phyloP scores from a whole-genome alignment of 2,797 vertebrate species.

The Pangasius djambal region DNA sequence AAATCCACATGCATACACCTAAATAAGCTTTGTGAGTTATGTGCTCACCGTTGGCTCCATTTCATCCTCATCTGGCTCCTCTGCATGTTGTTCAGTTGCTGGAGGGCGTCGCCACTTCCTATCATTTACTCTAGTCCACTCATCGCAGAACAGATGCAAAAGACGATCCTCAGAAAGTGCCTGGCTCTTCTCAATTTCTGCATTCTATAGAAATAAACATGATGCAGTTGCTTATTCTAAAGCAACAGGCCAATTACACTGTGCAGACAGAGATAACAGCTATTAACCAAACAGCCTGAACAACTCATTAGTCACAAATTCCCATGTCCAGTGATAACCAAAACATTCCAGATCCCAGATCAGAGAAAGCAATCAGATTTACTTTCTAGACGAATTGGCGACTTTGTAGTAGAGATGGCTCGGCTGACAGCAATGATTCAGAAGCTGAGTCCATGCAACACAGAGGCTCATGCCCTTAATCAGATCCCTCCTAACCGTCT shows the following conservation, averaged over 20 bases:
- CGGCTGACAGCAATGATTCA: neutral
- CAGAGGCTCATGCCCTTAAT: neutral
- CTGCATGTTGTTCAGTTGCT: neutral
- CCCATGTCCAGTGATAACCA: neutral
- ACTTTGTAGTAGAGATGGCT: neutral
- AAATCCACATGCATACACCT: neutral
- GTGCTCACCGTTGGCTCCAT: constrained; percentile 23
- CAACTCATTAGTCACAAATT: neutral
- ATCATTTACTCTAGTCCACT: neutral
- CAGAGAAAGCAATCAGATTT: neutral
- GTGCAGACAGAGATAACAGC: neutral
- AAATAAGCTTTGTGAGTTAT: neutral
- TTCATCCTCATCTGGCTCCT: constrained; percentile 29
- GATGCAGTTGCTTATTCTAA: neutral
- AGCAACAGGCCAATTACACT: neutral
- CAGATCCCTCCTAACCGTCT: neutral
- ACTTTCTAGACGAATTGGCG: neutral
- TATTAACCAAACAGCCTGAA: constrained; percentile 2
- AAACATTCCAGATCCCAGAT: neutral
- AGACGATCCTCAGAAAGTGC: neutral
- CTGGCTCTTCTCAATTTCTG: neutral
- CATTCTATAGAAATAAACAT: constrained; percentile 23
- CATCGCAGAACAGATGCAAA: constrained; percentile 6
- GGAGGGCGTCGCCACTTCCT: neutral
- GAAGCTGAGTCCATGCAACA: neutral